These are phyloP conservation scores for Gambelia wislizenii DNA, from an alignment of 2,797 vertebrate genomes.

Conservation along the genomic window DNA sequence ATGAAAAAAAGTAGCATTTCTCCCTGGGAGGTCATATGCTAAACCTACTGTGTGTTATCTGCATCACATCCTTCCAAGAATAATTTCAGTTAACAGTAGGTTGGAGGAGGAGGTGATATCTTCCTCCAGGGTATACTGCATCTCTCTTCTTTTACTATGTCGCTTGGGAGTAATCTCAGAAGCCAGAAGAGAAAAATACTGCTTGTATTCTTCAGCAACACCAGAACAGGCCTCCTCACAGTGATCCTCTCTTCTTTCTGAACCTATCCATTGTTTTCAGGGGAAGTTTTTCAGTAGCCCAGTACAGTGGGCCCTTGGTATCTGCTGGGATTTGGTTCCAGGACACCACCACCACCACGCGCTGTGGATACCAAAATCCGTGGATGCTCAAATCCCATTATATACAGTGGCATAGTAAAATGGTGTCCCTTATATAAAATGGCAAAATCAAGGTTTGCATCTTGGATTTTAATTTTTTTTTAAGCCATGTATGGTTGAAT, in stretches of 20 bases:
- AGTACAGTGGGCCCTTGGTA: no score
- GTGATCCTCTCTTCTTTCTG: background rate
- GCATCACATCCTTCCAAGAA: background rate
- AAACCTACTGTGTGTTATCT: constrained; percentile 27
- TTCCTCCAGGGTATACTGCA: background rate
- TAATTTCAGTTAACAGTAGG: background rate
- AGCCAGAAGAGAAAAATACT: background rate
- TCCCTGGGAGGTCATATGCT: constrained; percentile 54
- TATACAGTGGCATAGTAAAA: no score
- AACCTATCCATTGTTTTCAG: background rate
- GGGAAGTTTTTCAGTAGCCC: background rate
- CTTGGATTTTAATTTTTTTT: no score
- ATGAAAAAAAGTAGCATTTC: constrained; percentile 48
- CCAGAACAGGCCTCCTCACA: background rate
- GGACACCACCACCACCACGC: no score
- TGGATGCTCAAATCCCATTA: no score
- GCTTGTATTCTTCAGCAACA: background rate
- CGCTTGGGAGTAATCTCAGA: background rate
- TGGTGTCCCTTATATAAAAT: no score
- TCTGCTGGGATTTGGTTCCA: no score
- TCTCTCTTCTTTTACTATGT: background rate
- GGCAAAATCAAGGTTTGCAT: no score
- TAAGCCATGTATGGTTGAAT: no score
- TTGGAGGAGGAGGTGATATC: background rate
- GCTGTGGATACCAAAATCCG: no score